phyloP scores from a whole-genome alignment of 1,140 invertebrate species.

The Phenacoccus solenopsis region DNA sequence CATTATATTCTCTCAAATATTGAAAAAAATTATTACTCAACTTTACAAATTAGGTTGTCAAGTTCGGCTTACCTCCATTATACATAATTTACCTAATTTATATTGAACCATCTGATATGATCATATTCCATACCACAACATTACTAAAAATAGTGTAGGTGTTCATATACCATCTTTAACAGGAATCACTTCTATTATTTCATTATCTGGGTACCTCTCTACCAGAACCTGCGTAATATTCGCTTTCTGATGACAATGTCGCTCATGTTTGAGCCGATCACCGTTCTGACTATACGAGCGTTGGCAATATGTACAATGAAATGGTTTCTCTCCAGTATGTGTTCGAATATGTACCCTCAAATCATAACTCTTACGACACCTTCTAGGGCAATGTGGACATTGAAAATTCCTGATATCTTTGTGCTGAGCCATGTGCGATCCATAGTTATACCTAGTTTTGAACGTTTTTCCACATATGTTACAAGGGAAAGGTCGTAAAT shows the following conservation, averaged over 20 bases:
- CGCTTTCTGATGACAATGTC: not conserved
- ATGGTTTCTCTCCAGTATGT: slow-evolving; percentile 43
- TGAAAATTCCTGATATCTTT: slow-evolving; percentile 37
- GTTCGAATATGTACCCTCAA: slow-evolving; percentile 38
- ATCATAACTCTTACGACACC: slow-evolving; percentile 42
- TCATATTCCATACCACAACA: too few species aligned
- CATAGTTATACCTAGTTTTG: slow-evolving; percentile 35
- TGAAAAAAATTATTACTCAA: too few species aligned
- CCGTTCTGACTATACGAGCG: slow-evolving; percentile 50
- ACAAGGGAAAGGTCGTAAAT: slow-evolving; percentile 36
- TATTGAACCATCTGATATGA: too few species aligned
- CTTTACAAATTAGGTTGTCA: too few species aligned
- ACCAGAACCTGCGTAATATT: not conserved
- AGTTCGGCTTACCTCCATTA: too few species aligned
- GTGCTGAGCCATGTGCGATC: slow-evolving; percentile 38
- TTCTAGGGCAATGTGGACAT: slow-evolving; percentile 40
- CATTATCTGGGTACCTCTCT: not conserved
- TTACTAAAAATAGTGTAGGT: too few species aligned
- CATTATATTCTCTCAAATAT: too few species aligned
- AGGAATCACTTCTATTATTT: not conserved
- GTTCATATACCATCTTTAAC: too few species aligned
- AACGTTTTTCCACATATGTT: slow-evolving; percentile 36
- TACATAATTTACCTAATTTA: too few species aligned
- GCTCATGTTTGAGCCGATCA: slow-evolving; percentile 20
- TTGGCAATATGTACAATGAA: slow-evolving; percentile 38